Base-by-base conservation (phyloP, 2,888 invertebrate species). In the Nomada ferruginata region DNA sequence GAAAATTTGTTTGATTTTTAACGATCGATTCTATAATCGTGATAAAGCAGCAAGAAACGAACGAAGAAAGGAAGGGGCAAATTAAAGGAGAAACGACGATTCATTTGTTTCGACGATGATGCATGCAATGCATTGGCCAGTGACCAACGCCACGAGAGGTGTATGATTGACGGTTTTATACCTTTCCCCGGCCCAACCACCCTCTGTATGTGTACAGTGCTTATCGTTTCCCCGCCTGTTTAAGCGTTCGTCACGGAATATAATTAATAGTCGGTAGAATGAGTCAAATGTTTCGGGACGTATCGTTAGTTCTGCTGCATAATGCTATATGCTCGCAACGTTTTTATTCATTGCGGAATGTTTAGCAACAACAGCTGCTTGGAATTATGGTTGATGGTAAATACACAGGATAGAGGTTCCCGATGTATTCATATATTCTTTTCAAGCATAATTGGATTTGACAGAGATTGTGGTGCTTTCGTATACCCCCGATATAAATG, bases 251-350 rank as follows among this genome's bases (percentile, higher is more conserved):
- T 84, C 82, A 71, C 73, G 71, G 77, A 69, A 79, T 80, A 76
- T 76, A 76, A 76, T 76, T 85, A 89, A 87, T 85, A 90, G 88
- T 82, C 87, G 89, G 87, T 87, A 87, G 88, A 90, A 89, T 90
- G 90, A 90, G 86, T 85, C 73, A 80, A 77, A 78, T 83, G 82
- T 87, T 80, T 83, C 81, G 82, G 81, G 85, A 87, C 90, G 85
- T 87, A 90, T 90, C 87, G 88, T 88, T 72, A 87, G 85, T 77
- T 79, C 75, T n/a, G 13, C 71, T 71, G 64, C 71, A 65, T 65
- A 65, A 79, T 77, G 60, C 60, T 20, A 65, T 26, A 11, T 76
- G 83, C 80, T 87, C 42, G 11, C 65, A 13, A 47, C 52, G 64
- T 26, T 50, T 18, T 50, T 66, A 72, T 72, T n/a, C 50, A 57